Percentiles rank a stretch among this genome's conserved stretches.
Conservation (phyloP, 2,113 vertebrate genomes). For the Pteronura brasiliensis region DNA sequence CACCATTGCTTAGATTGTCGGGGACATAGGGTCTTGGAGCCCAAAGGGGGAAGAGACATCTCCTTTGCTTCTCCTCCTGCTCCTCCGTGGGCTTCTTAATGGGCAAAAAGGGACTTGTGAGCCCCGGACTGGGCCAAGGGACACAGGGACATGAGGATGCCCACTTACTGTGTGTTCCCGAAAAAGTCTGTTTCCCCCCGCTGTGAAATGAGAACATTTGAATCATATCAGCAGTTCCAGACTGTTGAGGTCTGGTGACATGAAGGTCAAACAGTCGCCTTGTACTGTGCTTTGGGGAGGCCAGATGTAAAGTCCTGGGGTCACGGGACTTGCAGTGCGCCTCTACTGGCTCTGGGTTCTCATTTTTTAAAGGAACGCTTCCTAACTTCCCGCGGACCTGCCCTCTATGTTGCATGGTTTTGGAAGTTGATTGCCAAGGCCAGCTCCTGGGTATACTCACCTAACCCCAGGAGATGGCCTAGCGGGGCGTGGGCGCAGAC, state of each 20-base stretch:
- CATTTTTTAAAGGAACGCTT: not conserved
- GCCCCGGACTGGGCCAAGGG: not conserved
- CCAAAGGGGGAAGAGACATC: not conserved
- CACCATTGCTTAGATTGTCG: not conserved
- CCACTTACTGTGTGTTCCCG: not conserved
- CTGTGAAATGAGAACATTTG: not conserved
- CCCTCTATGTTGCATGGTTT: not conserved
- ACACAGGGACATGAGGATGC: not conserved
- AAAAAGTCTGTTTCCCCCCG: not conserved
- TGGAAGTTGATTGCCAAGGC: not conserved
- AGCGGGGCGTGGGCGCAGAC: fast-evolving
- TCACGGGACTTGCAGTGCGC: not conserved
- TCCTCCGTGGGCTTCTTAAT: not conserved
- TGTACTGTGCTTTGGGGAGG: not conserved
- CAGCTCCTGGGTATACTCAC: not conserved
- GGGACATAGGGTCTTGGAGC: not conserved
- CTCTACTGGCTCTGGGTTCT: not conserved
- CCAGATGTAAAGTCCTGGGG: not conserved
- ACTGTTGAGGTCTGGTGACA: not conserved
- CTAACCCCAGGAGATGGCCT: not conserved
- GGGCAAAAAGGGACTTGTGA: not conserved
- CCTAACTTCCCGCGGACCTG: not conserved
- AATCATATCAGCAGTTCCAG: not conserved
- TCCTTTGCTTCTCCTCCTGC: not conserved
- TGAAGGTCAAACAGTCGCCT: not conserved